Base-by-base conservation (phyloP, 2,113 vertebrate species). In the Talpa occidentalis region DNA sequence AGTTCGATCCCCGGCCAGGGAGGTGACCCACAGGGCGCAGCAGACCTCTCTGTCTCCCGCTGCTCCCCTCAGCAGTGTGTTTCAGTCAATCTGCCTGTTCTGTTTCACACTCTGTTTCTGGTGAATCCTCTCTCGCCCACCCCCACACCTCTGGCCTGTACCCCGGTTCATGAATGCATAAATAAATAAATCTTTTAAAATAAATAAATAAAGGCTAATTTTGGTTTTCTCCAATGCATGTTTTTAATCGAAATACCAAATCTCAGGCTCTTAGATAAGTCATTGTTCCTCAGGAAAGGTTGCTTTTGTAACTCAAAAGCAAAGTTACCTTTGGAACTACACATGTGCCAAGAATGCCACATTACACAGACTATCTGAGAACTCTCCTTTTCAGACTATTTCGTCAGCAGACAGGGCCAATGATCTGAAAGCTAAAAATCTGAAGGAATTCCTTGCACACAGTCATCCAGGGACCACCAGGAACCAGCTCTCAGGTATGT, bases 201-300 rank as follows among this genome's bases (percentile, higher is more conserved):
- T n/a, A n/a, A n/a, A n/a, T n/a, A n/a, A n/a, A n/a, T n/a, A n/a
- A n/a, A n/a, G n/a, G n/a, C n/a, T n/a, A 56, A 22, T 21, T 56
- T 59, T 88, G 40, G 28, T 32, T 74, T 72, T 56, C 47, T 85
- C 54, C 54, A 5, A 5, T 56, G 54, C 54, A 56, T 22, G 64
- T 52, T 76, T 95, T 88, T 88, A 67, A 93, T 82, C 62, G 64
- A 94, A 93, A 92, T 44, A 80, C 64, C 60, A 88, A 30, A 70
- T 66, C 28, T 2, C 24, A 42, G 40, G 11, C 64, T 83, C 79
- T 74, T 5, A 64, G 16, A 54, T 69, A 35, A 60, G 73, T 83
- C 35, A 3, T 2, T 67, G 30, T 59, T 64, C 69, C 66, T 66
- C 32, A 56, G 52, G 26, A 1, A 24, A 40, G 60, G 64, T 66